phyloP scores from a whole-genome alignment of 2,888 invertebrate genomes.

The Sinhomidia bicolor region DNA sequence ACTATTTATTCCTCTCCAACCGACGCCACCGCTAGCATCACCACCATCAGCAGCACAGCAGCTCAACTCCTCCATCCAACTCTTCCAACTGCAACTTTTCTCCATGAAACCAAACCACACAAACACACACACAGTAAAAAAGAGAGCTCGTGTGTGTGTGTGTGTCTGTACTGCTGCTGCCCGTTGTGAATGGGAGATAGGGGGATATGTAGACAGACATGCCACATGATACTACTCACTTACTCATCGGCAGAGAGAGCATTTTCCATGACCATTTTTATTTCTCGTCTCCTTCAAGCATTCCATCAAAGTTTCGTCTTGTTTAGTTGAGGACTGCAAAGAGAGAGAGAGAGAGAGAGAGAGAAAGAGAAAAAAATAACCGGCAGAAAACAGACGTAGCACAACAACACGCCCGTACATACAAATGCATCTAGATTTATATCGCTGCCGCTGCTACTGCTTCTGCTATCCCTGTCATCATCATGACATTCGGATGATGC shows the following conservation, averaged over 20 bases:
- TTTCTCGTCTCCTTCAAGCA: slow-evolving; percentile 20
- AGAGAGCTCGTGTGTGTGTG: background rate
- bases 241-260: no score
- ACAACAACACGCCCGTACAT: no score
- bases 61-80: background rate
- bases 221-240: no score
- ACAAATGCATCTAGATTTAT: background rate
- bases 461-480: background rate
- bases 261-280: no score
- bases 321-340: slow-evolving; percentile 39
- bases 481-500: no score
- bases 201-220: no score
- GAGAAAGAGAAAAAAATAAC: background rate
- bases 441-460: background rate
- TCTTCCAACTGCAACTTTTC: background rate
- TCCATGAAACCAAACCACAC: slow-evolving; percentile 13
- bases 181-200: no score
- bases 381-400: background rate
- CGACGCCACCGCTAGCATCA: background rate
- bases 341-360: background rate
- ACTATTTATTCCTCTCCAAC: slow-evolving; percentile 40
- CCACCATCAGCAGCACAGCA: background rate
- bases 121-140: background rate
- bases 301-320: slow-evolving; percentile 73
- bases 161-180: no score